Base-by-base conservation (phyloP, 2,797 vertebrate genomes). In the Chrysocyon brachyurus region DNA sequence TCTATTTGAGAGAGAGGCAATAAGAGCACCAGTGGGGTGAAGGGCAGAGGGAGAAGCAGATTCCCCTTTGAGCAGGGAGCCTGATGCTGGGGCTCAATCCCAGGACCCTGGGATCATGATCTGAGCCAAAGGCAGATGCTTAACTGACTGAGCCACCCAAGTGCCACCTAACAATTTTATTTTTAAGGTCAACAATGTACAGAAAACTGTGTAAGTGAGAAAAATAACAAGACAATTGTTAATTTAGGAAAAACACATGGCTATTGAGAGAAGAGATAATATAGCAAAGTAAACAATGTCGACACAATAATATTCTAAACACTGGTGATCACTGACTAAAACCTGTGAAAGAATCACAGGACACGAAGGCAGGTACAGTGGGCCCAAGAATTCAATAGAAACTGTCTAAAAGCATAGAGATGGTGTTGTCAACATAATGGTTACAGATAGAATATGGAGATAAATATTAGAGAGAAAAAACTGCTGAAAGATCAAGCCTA, bases 401-500 rank as follows among this genome's bases (percentile, higher is more conserved):
- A n/a, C n/a, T 87, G 68, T 85, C 22, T 17, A 54, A 87, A 96
- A 94, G 31, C 72, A 63, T 92, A 73, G 85, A 56, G 63, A 75
- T 52, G 11, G 24, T n/a, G 10, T 22, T 15, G 10, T 28, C 49
- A 79, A 24, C 33, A 52, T 33, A n/a, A 7, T 63, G n/a, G 49
- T 26, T 66, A 17, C 85, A 31, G 77, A 49, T 24, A 89, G 19
- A 73, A 57, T 36, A 5, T 63, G 11, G 33, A 79, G 63, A 31
- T 72, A 49, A 64, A 78, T 88, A 57, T 49, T 46, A 78, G 56
- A 56, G n/a, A n/a, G 12, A 63, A 63, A 63, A 72, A 28, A 21
- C n/a, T 24, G 21, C 14, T 89, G n/a, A 9, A 77, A n/a, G 36
- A 54, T 84, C 59, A 36, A 70, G 40, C n/a, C 15, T 11, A 28